phyloP scores from a whole-genome alignment of 2,113 vertebrate species.

The Hiodon tergisus region DNA sequence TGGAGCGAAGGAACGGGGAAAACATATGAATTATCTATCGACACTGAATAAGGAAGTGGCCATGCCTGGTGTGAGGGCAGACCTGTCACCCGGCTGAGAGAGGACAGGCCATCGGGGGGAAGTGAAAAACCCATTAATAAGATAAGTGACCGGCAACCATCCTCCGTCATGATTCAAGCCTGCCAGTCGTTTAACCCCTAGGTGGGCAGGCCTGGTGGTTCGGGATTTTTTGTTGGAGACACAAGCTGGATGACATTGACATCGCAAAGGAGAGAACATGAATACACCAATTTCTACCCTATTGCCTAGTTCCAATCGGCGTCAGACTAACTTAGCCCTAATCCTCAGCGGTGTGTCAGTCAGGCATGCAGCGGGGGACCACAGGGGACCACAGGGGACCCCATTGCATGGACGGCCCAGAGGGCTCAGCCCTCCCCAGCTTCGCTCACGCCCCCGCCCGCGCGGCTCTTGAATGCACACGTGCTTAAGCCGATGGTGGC shows the following conservation, averaged over 20 bases:
- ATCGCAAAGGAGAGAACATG: conserved; percentile 31
- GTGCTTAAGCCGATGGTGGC: not conserved
- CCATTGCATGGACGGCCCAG: conserved; percentile 29
- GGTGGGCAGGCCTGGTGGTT: conserved; percentile 8
- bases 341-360: conserved; percentile 26
- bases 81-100: conserved; percentile 58
- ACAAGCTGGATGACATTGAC: conserved; percentile 21
- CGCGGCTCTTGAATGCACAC: conserved; percentile 37
- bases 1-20: conserved; percentile 63
- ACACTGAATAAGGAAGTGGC: conserved; percentile 45
- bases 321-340: too few relatives aligned
- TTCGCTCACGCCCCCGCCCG: not conserved
- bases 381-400: conserved; percentile 25
- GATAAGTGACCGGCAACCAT: conserved; percentile 48
- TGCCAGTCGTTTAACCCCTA: conserved; percentile 31
- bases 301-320: too few relatives aligned
- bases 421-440: conserved; percentile 23
- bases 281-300: conserved; percentile 25
- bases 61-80: conserved; percentile 50
- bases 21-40: conserved; percentile 70
- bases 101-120: conserved; percentile 32
- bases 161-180: conserved; percentile 41
- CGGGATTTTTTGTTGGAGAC: not conserved
- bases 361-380: conserved; percentile 19
- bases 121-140: conserved; percentile 51